Base-by-base conservation (phyloP, 2,113 vertebrate species). In the Rattus rattus region DNA sequence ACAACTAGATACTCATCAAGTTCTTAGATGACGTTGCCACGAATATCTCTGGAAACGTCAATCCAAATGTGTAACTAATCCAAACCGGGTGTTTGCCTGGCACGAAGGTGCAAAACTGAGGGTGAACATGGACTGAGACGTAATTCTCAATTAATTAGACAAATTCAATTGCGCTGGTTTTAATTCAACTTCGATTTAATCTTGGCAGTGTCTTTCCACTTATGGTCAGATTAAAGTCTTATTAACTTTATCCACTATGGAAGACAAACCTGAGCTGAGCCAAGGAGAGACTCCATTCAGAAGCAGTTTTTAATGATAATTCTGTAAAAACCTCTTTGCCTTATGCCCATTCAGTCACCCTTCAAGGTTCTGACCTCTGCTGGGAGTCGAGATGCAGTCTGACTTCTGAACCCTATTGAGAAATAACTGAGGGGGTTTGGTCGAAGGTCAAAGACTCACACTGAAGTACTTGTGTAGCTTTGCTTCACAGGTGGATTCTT, bases 141-240 rank as follows among this genome's bases (percentile, higher is more conserved):
- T 13, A 83, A 86, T 63, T 91, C 81, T 61, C 91, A 63, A 76
- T 91, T 81, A 83, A 97, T 77, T 92, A 94, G 56, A 52, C 80
- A 87, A 87, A 93, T 72, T 95, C 77, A 61, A 36, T 19, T 59
- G 36, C 11, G 13, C 9, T 39, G 69, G 73, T 92, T 94, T 97
- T 88, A 89, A 92, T 89, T 87, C 56, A 88, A 33, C 2, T 54
- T 59, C 79, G 85, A 77, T 90, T 88, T 76, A 20, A 96, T 90
- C 90, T 92, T 88, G 88, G 88, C 63, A 17, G 26, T 49, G 70
- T 69, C 69, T 81, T 61, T 70, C 91, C 76, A 85, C 52, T 63
- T 80, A 72, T 20, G 67, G 88, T 67, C 83, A 81, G 75, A 94
- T n/a, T 39, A 70, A 92, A 90, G 88, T 90, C 73, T n/a, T 54